phyloP scores from a whole-genome alignment of 1,140 invertebrate genomes.

The Drosophila pectinifera region DNA sequence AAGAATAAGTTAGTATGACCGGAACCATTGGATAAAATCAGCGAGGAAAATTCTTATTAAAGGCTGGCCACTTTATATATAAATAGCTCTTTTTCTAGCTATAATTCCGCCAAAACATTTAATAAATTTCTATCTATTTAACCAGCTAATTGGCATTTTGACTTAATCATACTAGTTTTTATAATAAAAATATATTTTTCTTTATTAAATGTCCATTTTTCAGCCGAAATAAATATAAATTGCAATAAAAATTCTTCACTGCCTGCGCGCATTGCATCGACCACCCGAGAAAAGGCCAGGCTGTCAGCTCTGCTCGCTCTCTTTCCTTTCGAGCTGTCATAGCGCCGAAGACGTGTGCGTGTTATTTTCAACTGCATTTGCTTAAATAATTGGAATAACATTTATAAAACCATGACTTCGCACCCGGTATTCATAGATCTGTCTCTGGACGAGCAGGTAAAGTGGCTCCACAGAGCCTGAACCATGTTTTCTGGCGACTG shows the following conservation, averaged over 20 bases:
- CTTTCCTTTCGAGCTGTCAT: conserved; percentile 77
- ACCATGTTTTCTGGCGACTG: background rate
- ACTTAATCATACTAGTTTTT: too few species aligned
- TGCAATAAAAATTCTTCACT: background rate
- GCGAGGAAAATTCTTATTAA: background rate
- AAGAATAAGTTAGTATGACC: conserved; percentile 8
- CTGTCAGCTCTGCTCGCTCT: conserved; percentile 50
- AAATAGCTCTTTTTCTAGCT: background rate
- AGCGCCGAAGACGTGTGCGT: conserved; percentile 73
- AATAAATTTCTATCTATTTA: background rate
- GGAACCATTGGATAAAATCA: background rate
- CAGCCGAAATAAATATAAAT: too few species aligned
- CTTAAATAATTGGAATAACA: conserved; percentile 44
- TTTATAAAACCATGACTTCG: conserved; percentile 87
- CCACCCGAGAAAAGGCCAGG: background rate
- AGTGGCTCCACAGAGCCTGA: conserved; percentile 5
- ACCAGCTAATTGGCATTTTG: background rate
- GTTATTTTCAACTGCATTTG: conserved; percentile 53
- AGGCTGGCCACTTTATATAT: background rate
- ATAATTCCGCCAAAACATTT: conserved; percentile 2
- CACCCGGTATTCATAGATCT: conserved; percentile 93
- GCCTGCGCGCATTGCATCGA: background rate
- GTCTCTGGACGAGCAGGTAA: conserved; percentile 92
- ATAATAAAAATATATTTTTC: too few species aligned
- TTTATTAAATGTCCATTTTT: background rate